Conservation (phyloP, 37 sponge, comb jelly and placozoan genomes). For the Tethya wilhelma region DNA sequence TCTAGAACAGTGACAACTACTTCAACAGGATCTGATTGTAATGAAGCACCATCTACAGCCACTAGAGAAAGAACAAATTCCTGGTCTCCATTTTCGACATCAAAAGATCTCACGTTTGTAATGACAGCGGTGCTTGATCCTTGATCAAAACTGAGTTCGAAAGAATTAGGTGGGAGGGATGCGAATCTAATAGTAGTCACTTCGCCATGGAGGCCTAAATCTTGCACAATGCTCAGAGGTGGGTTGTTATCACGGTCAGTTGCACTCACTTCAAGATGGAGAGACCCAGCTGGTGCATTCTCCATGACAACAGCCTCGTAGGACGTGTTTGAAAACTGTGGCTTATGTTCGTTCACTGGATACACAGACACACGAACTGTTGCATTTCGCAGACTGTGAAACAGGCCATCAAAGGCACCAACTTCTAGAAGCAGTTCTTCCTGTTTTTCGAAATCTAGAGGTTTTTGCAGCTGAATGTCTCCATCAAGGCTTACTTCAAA, state of each 20-base stretch:
- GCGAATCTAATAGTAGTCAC: constrained; percentile 5
- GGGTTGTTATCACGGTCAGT: constrained; percentile 61
- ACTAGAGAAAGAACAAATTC: constrained; percentile 25
- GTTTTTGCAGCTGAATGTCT: constrained; percentile 27
- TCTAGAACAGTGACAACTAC: constrained; percentile 42
- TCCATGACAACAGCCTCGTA: constrained; percentile 48
- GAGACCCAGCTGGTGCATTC: constrained; percentile 20
- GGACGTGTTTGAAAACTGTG: constrained; percentile 25
- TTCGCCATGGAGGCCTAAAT: constrained; percentile 31
- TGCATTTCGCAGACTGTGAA: constrained; percentile 15
- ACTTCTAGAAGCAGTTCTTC: constrained; percentile 32
- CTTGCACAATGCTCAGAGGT: neutral
- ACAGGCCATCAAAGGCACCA: constrained; percentile 46
- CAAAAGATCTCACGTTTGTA: constrained; percentile 52
- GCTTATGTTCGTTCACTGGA: constrained; percentile 71
- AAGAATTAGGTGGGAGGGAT: neutral
- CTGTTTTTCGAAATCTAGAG: constrained; percentile 66
- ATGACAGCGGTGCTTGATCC: constrained; percentile 27
- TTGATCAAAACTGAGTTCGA: constrained; percentile 22
- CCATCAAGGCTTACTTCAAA: constrained; percentile 56
- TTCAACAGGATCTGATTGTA: constrained; percentile 26
- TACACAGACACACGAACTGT: constrained; percentile 45
- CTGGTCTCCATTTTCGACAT: constrained; percentile 30
- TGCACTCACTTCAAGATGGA: constrained; percentile 31
- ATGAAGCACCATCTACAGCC: constrained; percentile 62